Evolutionary conservation across 2,113 vertebrate species (phyloP), one percentile per base, ranked within the genome.

Genomic region (Colaptes auratus): DNA sequence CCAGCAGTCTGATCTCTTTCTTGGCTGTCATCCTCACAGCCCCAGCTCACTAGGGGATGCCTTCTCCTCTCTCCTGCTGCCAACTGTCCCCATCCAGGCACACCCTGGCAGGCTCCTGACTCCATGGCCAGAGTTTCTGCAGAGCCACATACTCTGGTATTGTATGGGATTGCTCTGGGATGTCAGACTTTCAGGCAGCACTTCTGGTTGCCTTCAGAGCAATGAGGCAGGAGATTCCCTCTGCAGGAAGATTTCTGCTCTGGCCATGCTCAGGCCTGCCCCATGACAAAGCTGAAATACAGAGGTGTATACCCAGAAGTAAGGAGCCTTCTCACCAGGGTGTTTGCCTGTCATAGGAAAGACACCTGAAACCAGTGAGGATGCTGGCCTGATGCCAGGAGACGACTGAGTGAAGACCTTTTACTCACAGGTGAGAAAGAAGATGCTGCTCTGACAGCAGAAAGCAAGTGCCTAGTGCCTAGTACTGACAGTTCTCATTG

Each of bases 221-320:
- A 36, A 25, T 0, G 3, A 72, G 27, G 20, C 27, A 58, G 11
- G 14, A n/a, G 50, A 9, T 52, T 80, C 21, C 36, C 12, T 69
- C 67, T 76, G 30, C 13, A 15, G 15, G 27, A 56, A 10, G 2
- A 12, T 8, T 77, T 46, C 55, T 82, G 59, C 53, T n/a, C 19
- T 59, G 23, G 18, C 13, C 10, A 0, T 0, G 0, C 44, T 56
- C 27, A 52, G 60, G 46, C 27, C 31, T 52, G 33, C 12, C 12
- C 15, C 13, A 9, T 8, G 25, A 31, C 25, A 70, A 36, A 72
- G 7, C 28, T 69, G 33, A 69, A 73, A 25, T 33, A 60, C 42
- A 56, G 21, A 48, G 12, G 4, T 21, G 17, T 24, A 18, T 52
- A 12, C 23, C 25, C 56, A 73, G 52, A 89, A 85, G 10, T 27